These are phyloP conservation scores for Coregonus clupeaformis DNA, from an alignment of 2,113 vertebrate species.

Conservation along the genomic window DNA sequence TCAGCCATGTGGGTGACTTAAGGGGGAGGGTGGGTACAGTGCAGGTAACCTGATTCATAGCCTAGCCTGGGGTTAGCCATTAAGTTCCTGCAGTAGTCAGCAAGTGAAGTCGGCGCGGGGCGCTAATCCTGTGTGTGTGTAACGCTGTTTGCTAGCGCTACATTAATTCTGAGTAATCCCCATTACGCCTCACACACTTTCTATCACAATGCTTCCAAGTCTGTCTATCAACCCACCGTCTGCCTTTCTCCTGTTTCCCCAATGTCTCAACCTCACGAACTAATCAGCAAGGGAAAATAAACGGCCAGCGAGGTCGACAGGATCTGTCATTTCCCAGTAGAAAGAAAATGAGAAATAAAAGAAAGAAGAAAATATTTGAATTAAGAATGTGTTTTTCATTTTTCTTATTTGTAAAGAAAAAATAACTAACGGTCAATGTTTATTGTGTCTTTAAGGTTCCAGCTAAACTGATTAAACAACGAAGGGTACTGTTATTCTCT, in stretches of 20 bases:
- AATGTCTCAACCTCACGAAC: conserved; percentile 31
- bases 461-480: conserved; percentile 49
- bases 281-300: conserved; percentile 83
- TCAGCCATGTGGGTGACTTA: background rate
- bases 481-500: conserved; percentile 24
- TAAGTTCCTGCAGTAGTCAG: conserved; percentile 13
- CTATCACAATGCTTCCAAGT: conserved; percentile 61
- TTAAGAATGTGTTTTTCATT: conserved; percentile 21
- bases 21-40: background rate
- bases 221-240: conserved; percentile 56
- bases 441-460: conserved; percentile 16
- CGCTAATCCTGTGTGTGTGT: conserved; percentile 30
- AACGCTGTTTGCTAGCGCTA: conserved; percentile 57
- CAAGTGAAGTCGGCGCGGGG: background rate
- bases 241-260: conserved; percentile 60
- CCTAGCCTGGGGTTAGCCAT: background rate
- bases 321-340: conserved; percentile 23
- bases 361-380: background rate
- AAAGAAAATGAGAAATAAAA: conserved; percentile 12
- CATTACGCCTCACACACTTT: conserved; percentile 68
- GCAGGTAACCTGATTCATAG: background rate
- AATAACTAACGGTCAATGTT: background rate
- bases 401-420: conserved; percentile 32
- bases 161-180: conserved; percentile 79
- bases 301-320: conserved; percentile 25